These are phyloP conservation scores for Coregonus sp. DNA, from an alignment of 2,797 vertebrate genomes.

Conservation along the genomic window DNA sequence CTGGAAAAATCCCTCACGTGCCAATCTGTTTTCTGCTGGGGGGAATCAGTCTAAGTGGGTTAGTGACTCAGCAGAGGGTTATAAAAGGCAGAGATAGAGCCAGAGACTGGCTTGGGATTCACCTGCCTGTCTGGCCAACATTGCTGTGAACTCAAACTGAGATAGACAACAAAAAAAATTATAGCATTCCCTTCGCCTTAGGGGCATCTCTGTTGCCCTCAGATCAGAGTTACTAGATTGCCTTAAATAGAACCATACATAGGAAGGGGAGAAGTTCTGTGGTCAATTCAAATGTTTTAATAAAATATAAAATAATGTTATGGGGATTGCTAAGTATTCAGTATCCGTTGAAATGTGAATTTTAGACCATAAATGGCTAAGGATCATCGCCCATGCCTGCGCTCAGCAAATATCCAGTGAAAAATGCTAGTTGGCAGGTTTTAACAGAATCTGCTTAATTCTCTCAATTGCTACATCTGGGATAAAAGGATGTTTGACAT, in stretches of 20 bases:
- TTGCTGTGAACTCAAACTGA: constrained; percentile 24
- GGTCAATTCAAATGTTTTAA: no score
- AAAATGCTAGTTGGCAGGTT: background rate
- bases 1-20: background rate
- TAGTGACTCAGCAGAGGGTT: constrained; percentile 47
- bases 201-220: background rate
- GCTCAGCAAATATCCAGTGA: background rate
- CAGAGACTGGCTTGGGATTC: background rate
- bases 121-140: background rate
- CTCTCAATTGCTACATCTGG: background rate
- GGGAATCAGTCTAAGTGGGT: constrained; percentile 47
- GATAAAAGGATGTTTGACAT: background rate
- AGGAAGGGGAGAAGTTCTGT: background rate
- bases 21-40: constrained; percentile 35
- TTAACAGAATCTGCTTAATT: background rate
- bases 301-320: background rate
- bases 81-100: background rate
- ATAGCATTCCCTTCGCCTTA: background rate
- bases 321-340: background rate
- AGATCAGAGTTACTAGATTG: background rate
- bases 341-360: background rate
- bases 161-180: background rate
- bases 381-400: no score
- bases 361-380: no score
- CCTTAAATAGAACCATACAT: background rate